Conservation (phyloP, 2,797 vertebrate species). For the Tarsius wallacei region DNA sequence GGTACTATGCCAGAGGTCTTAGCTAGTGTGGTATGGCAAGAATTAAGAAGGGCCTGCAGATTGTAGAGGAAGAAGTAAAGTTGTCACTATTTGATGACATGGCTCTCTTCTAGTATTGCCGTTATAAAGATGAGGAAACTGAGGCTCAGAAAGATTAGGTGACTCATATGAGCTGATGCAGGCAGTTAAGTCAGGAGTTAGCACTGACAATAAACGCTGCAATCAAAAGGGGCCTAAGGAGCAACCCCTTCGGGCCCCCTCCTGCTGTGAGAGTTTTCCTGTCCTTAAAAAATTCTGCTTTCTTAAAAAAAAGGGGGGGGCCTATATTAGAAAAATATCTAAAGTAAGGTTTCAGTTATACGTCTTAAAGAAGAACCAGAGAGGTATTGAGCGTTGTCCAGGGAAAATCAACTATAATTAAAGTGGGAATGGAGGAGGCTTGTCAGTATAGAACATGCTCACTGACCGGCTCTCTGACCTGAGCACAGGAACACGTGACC, state of each 20-base stretch:
- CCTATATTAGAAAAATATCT: background rate
- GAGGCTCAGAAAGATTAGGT: background rate
- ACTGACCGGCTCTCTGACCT: background rate
- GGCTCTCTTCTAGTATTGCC: background rate
- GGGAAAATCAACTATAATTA: background rate
- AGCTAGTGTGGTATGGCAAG: background rate
- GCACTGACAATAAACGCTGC: background rate
- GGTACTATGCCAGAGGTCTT: background rate
- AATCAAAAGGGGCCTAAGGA: background rate
- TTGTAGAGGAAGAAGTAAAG: background rate
- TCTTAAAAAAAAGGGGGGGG: background rate
- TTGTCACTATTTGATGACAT: background rate
- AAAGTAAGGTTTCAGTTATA: conserved; percentile 15
- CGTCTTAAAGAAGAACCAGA: background rate
- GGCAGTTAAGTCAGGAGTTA: background rate
- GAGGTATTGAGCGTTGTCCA: background rate
- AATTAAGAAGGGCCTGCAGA: background rate
- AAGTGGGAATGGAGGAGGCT: background rate
- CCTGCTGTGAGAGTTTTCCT: too few relatives aligned
- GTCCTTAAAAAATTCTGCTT: too few relatives aligned
- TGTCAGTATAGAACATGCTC: background rate
- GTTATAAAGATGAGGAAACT: background rate
- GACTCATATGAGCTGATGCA: background rate
- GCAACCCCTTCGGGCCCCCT: too few relatives aligned
- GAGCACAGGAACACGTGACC: background rate